Conservation (phyloP, 2,113 vertebrate genomes). For the Fulica atra region DNA sequence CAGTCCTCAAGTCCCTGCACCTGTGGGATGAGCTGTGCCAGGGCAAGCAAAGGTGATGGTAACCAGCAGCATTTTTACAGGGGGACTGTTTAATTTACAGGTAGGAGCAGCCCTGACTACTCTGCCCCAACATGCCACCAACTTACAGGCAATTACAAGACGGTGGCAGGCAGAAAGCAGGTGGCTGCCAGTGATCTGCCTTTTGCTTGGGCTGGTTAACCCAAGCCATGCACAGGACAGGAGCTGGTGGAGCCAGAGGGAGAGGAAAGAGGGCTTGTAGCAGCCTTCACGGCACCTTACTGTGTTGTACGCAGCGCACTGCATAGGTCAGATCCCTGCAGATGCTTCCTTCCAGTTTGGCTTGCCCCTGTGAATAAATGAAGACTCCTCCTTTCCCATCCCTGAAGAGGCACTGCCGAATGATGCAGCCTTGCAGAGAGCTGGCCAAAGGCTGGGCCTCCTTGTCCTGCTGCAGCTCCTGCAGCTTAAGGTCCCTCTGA, state of each 20-base stretch:
- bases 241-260: background rate
- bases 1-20: background rate
- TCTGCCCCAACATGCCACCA: accelerated
- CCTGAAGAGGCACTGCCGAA: constrained; percentile 86
- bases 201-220: background rate
- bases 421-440: constrained; percentile 82
- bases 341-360: constrained; percentile 83
- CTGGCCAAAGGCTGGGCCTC: constrained; percentile 79
- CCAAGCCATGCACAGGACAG: background rate
- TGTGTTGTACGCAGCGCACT: constrained; percentile 85
- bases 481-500: constrained; percentile 76
- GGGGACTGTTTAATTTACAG: background rate
- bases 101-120: accelerated
- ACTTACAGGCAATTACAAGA: no score
- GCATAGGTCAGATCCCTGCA: constrained; percentile 85
- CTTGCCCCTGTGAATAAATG: constrained; percentile 83
- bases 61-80: background rate
- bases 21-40: background rate
- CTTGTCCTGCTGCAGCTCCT: constrained; percentile 86
- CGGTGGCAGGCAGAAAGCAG: background rate
- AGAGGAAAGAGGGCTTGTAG: background rate
- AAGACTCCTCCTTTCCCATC: constrained; percentile 86
- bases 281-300: constrained; percentile 75
- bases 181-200: background rate
- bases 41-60: background rate